Conservation (phyloP, 1,140 invertebrate species). For the Hestina assimilis region DNA sequence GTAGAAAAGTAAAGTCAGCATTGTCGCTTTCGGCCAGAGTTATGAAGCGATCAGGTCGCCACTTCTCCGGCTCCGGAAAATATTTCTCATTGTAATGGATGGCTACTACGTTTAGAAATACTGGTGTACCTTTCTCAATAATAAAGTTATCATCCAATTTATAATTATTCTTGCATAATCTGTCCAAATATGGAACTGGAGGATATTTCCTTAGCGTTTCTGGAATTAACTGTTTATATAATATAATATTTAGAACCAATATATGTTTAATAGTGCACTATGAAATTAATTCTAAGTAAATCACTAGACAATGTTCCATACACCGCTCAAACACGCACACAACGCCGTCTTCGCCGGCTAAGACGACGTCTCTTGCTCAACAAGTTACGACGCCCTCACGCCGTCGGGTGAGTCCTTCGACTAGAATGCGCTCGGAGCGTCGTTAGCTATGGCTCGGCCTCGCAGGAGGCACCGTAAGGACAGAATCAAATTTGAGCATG, state of each 20-base stretch:
- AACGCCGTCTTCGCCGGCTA: too few relatives aligned
- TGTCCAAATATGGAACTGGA: slow-evolving; percentile 77
- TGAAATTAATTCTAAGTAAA: too few relatives aligned
- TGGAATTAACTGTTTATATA: slow-evolving; percentile 55
- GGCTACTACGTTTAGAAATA: slow-evolving; percentile 51
- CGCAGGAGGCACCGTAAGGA: too few relatives aligned
- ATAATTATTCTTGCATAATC: slow-evolving; percentile 71
- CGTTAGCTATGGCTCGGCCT: too few relatives aligned
- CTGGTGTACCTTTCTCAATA: slow-evolving; percentile 45
- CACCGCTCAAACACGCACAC: too few relatives aligned
- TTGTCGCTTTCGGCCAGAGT: slow-evolving; percentile 66
- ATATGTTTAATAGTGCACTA: neutral
- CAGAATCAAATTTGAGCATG: too few relatives aligned
- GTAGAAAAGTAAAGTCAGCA: slow-evolving; percentile 81
- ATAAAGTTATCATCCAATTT: slow-evolving; percentile 73
- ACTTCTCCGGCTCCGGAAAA: slow-evolving; percentile 83
- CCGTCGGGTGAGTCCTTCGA: too few relatives aligned
- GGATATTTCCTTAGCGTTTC: slow-evolving; percentile 81
- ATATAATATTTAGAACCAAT: neutral
- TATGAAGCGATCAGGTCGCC: slow-evolving; percentile 82
- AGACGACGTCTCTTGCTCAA: too few relatives aligned
- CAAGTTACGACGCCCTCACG: too few relatives aligned
- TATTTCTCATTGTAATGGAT: slow-evolving; percentile 79
- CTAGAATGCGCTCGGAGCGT: too few relatives aligned
- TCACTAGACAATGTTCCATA: too few relatives aligned